Evolutionary conservation across 2,797 vertebrate genomes (phyloP).

Genomic region (Lepilemur ruficaudatus): DNA sequence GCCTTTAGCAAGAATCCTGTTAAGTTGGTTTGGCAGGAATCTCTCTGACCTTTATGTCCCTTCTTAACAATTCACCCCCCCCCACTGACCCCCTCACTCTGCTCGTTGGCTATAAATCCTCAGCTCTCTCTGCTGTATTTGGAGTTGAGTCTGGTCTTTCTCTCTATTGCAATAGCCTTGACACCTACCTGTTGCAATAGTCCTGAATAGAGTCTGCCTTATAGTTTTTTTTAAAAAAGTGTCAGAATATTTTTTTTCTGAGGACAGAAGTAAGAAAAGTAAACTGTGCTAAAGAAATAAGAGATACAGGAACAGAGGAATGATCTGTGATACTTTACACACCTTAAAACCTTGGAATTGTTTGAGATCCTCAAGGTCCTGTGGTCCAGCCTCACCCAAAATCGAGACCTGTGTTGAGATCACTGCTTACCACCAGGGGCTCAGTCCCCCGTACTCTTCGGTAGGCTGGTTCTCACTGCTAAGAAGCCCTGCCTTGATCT

Average conservation of each 20-base stretch:
- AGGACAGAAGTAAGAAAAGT: no score
- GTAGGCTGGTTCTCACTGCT: background rate
- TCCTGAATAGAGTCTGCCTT: background rate
- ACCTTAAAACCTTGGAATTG: background rate
- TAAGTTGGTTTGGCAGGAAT: background rate
- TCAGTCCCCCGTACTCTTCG: fast-evolving
- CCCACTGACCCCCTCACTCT: fast-evolving
- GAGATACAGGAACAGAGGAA: no score
- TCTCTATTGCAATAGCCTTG: background rate
- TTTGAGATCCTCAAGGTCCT: background rate
- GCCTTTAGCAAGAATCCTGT: background rate
- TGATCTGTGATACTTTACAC: no score
- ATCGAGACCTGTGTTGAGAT: fast-evolving
- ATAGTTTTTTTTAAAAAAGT: background rate
- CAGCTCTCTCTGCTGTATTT: background rate
- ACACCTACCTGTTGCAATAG: background rate
- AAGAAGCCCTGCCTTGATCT: background rate
- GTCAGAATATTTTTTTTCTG: background rate
- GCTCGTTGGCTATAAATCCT: no score
- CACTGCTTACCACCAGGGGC: fast-evolving
- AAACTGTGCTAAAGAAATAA: no score
- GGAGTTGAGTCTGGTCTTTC: fast-evolving
- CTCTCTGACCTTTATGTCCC: no score
- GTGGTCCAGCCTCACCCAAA: background rate
- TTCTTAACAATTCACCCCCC: background rate